phyloP scores from a whole-genome alignment of 2,888 invertebrate species.

The Temnothorax ravouxi region DNA sequence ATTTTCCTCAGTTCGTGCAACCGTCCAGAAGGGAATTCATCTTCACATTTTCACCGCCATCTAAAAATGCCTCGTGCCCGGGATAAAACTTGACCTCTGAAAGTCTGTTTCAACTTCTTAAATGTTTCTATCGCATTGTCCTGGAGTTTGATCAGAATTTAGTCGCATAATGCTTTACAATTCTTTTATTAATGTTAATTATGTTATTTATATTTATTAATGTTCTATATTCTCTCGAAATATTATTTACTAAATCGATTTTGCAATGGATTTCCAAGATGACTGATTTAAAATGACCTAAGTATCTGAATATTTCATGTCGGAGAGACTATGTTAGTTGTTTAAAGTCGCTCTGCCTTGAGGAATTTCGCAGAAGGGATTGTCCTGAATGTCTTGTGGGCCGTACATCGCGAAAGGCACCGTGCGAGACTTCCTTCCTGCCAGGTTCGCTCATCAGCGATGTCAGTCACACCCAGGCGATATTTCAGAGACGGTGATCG shows the following conservation, averaged over 20 bases:
- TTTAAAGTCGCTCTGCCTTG: not conserved
- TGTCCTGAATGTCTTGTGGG: not conserved
- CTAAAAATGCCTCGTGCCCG: too few species aligned
- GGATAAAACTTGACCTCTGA: too few species aligned
- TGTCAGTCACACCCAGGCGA: slow-evolving; percentile 80
- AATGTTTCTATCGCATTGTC: too few species aligned
- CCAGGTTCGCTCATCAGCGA: slow-evolving; percentile 65
- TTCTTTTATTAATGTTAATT: too few species aligned
- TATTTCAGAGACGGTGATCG: slow-evolving; percentile 77
- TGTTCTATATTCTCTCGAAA: not conserved
- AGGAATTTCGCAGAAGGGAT: slow-evolving; percentile 16
- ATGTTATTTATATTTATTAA: too few species aligned
- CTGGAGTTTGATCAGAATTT: too few species aligned
- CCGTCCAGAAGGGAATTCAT: too few species aligned
- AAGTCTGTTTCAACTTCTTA: too few species aligned
- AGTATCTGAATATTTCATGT: not conserved
- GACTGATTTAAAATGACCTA: not conserved
- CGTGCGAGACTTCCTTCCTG: slow-evolving; percentile 66
- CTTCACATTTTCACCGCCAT: too few species aligned
- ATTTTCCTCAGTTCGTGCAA: too few species aligned
- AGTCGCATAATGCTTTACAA: too few species aligned
- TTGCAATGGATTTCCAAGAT: not conserved
- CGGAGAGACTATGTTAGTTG: not conserved
- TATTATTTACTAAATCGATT: not conserved
- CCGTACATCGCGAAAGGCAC: slow-evolving; percentile 44